Evolutionary conservation across 2,113 vertebrate species (phyloP), one percentile per base, ranked within the genome.

Genomic region (Amphiprion percula): DNA sequence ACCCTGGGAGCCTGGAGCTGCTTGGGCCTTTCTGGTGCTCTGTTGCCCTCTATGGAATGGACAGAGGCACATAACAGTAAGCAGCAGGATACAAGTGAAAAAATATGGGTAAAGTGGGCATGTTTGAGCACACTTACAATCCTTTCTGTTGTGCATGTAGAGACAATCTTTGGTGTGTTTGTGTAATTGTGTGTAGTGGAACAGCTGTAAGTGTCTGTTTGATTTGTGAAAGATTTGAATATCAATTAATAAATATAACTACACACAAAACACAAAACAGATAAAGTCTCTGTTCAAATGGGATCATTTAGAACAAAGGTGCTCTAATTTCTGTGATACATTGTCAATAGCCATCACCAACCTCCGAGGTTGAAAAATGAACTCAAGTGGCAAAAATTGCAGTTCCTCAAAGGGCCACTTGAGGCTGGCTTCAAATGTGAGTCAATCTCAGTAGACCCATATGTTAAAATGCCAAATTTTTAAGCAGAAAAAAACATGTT

Each of bases 1-100:
- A 77, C 84, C 75, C 68, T 77, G 87, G 80, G 91, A 91, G 88
- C 67, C 80, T 44, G 28, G 60, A 86, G 88, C 82, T 64, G 75
- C 66, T 71, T 62, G 5, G 47, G 76, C 66, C 83, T 88, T 69
- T 74, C 77, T 52, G 68, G 74, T 69, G 73, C 78, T 90, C 84
- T 76, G 75, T 19, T 80, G 73, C 70, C 82, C 64, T 24, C 74
- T 73, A 63, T 12, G 60, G 79, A 89, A 80, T 47, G 60, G 53
- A 89, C 17, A 44, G 73, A 83, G 82, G 79, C 68, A 64, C 77
- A 88, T 63, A 80, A 76, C 30, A 72, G 14, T 39, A 14, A 49
- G 65, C 76, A 72, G 70, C 17, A 26, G 41, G 46, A 73, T 63
- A 17, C 63, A 68, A 69, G 16, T 52, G 83, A 63, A 61, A 39